Evolutionary conservation across 2,113 vertebrate species (phyloP).

Genomic region (Pygoscelis antarcticus): DNA sequence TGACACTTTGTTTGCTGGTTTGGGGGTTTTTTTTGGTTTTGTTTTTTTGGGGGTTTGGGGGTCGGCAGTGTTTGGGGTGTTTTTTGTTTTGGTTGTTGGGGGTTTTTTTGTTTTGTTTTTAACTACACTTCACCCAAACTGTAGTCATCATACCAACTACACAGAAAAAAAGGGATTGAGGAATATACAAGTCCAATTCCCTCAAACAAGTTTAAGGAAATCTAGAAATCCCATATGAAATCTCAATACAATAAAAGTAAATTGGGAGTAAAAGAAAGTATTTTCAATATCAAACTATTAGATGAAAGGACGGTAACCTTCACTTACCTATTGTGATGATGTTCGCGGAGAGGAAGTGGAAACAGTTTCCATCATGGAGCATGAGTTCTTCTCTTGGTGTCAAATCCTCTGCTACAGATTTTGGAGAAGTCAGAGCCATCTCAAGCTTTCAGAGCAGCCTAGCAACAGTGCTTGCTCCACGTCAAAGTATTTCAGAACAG

Average conservation of each 20-base stretch:
- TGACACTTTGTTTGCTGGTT: neutral
- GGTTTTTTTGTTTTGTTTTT: neutral
- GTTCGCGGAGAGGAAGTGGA: slow-evolving; percentile 58
- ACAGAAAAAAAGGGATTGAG: neutral
- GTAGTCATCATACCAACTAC: neutral
- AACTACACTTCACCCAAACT: neutral
- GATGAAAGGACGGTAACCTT: neutral
- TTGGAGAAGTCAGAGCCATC: slow-evolving; percentile 32
- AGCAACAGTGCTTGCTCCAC: neutral
- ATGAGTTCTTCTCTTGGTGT: neutral
- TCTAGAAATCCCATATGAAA: neutral
- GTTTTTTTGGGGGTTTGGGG: neutral
- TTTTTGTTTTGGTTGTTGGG: neutral
- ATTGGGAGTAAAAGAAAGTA: neutral
- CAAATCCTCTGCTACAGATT: neutral
- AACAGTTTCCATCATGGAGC: neutral
- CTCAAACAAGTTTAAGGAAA: neutral
- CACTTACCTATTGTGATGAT: slow-evolving; percentile 43
- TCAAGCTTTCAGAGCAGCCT: neutral
- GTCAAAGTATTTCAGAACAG: neutral
- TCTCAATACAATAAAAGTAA: neutral
- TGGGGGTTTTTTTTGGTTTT: too few relatives aligned
- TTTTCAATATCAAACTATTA: neutral
- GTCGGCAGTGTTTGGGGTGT: too few relatives aligned
- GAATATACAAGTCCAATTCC: neutral